Base-by-base conservation (phyloP, 1,140 invertebrate genomes). In the Micrasema minimum region DNA sequence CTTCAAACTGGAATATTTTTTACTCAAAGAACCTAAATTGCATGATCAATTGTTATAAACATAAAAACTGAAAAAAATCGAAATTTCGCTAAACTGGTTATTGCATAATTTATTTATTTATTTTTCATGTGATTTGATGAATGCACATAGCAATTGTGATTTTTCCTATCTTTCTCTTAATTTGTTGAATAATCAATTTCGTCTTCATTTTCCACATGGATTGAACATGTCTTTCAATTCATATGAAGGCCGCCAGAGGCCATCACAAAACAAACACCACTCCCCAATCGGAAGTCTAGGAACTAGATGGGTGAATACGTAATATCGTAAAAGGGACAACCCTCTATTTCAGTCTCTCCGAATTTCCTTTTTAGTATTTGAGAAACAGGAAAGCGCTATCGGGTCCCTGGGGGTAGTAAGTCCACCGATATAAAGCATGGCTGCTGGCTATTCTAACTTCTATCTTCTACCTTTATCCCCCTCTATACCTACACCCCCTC, bases 321-420 rank as follows among this genome's bases (percentile, higher is more conserved):
- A 65, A 65, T 65, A 65, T 35, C 22, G 50, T 65, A 65, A 65
- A 62, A 50, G 26, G 62, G 62, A 50, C 62, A 18, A 65, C 68
- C 66, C 70, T n/a, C n/a, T n/a, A 61, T 74, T 67, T 64, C 69
- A 53, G 38, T 65, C 69, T 50, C 73, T 69, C 65, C 45, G 69
- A 75, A 69, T 72, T 75, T 75, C 73, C 73, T 69, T 72, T 72
- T 75, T 75, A 75, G 62, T 72, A 72, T 75, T 72, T 75, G 69
- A 69, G 72, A 75, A 75, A 75, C 72, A 75, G 73, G 65, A 69
- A 75, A 72, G 66, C 64, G 73, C 67, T 75, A 75, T 72, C 73
- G 69, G 73, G 62, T 59, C 69, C 66, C 73, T 11, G 20, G 72
- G 72, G 72, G 66, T 69, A 37, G 67, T 67, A 68, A 20, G 43